These are phyloP conservation scores for Macrosiphum euphorbiae DNA, from an alignment of 2,888 invertebrate species.

Conservation along the genomic window DNA sequence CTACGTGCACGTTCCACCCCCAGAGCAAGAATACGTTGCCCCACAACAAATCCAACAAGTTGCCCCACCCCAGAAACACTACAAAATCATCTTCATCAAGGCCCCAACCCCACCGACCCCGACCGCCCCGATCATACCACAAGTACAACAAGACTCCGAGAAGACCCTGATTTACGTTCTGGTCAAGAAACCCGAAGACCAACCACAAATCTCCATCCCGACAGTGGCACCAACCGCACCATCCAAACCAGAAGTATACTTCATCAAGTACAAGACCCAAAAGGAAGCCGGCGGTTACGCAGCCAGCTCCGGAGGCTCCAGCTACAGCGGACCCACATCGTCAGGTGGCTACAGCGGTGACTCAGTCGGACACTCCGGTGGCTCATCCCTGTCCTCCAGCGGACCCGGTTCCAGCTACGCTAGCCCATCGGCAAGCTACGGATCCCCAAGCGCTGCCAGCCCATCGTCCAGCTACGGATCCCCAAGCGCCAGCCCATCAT, in stretches of 20 bases:
- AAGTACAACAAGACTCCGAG: conserved; percentile 84
- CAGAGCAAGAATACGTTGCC: conserved; percentile 81
- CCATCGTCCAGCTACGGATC: conserved; percentile 68
- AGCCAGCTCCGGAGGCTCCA: conserved; percentile 69
- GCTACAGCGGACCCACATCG: conserved; percentile 68
- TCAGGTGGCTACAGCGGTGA: conserved; percentile 70
- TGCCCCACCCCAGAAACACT: conserved; percentile 86
- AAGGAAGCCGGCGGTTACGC: conserved; percentile 71
- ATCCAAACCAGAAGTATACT: conserved; percentile 91
- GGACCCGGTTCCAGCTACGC: conserved; percentile 66
- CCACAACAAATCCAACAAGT: conserved; percentile 74
- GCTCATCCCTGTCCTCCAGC: conserved; percentile 67
- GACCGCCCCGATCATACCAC: conserved; percentile 84
- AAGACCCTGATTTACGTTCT: conserved; percentile 90
- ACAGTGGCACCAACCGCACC: conserved; percentile 85
- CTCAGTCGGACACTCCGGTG: conserved; percentile 67
- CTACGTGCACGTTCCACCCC: conserved; percentile 91
- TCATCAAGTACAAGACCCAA: conserved; percentile 86
- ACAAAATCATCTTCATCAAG: conserved; percentile 94
- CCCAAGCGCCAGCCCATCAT: conserved; percentile 67
- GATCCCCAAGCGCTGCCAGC: conserved; percentile 68
- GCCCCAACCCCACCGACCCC: conserved; percentile 88
- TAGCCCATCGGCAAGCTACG: conserved; percentile 68
- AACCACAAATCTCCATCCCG: conserved; percentile 84
- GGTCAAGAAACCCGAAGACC: conserved; percentile 89